Evolutionary conservation across 1,140 invertebrate genomes (phyloP).

Genomic region (Pseudomyrmex gracilis): DNA sequence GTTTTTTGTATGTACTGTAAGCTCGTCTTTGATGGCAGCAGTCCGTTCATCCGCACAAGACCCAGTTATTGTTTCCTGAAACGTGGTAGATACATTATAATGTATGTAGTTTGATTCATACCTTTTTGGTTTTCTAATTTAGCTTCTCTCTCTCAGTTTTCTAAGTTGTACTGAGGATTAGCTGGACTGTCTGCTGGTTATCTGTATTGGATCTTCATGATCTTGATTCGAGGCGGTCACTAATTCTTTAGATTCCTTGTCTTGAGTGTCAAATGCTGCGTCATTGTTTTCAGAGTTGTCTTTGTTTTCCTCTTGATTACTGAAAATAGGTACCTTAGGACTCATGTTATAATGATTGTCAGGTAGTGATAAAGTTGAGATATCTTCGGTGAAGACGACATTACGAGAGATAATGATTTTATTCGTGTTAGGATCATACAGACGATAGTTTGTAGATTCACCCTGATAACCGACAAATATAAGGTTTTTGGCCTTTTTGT

Average conservation of each 20-base stretch:
- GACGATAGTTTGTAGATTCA: conserved; percentile 23
- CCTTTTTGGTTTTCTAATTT: background rate
- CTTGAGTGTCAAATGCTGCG: background rate
- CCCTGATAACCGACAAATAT: conserved; percentile 48
- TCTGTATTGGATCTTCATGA: background rate
- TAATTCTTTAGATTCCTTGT: background rate
- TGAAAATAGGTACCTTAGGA: too few species aligned
- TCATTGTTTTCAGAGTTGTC: too few species aligned
- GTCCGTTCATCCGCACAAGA: background rate
- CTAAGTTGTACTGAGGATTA: background rate
- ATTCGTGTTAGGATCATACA: conserved; percentile 6
- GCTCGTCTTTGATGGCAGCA: background rate
- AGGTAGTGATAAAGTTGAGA: too few species aligned
- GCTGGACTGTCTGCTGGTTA: background rate
- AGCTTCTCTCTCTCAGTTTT: background rate
- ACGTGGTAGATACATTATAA: background rate
- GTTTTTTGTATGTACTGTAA: background rate
- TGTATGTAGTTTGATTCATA: background rate
- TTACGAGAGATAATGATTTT: background rate
- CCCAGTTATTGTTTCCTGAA: background rate
- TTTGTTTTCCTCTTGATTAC: background rate
- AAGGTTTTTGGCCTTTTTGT: conserved; percentile 26
- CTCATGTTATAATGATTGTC: too few species aligned
- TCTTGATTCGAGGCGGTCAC: too few species aligned
- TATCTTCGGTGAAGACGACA: background rate